These are phyloP conservation scores for Micronycteris hirsuta DNA, from an alignment of 2,113 vertebrate genomes.

Conservation along the genomic window DNA sequence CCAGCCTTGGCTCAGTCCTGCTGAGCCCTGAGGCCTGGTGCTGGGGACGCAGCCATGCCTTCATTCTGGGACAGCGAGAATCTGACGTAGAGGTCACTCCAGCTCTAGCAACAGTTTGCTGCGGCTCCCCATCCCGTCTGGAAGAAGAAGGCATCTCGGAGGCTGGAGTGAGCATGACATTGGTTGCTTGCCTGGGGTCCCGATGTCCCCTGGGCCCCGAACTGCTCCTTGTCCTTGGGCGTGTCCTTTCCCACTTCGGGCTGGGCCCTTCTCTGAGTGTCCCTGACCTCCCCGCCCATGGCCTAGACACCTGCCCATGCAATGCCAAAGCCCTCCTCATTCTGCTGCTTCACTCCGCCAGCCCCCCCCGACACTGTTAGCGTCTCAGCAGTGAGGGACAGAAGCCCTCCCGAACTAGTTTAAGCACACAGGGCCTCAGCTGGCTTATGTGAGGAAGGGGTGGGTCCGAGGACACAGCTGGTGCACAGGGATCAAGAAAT, in stretches of 20 bases:
- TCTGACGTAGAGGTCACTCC: not conserved
- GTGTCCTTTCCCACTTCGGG: not conserved
- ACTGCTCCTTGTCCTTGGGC: not conserved
- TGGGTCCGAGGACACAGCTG: not conserved
- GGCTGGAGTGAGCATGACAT: fast-evolving
- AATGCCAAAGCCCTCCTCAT: not conserved
- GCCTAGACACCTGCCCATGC: not conserved
- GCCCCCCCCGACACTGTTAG: not conserved
- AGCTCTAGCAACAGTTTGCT: not conserved
- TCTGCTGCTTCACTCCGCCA: not conserved
- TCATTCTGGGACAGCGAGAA: not conserved
- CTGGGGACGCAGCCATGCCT: not conserved
- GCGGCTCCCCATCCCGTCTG: not conserved
- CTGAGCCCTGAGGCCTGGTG: not conserved
- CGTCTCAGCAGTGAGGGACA: not conserved
- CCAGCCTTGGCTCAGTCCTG: not conserved
- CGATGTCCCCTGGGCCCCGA: not conserved
- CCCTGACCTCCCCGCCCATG: not conserved
- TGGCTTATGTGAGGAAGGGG: not conserved
- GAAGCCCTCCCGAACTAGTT: not conserved
- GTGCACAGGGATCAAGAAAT: not conserved
- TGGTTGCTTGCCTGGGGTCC: not conserved
- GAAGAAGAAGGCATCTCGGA: not conserved
- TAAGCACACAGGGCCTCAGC: not conserved
- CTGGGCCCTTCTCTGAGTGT: not conserved